Conservation (phyloP, 2,888 invertebrate genomes). For the Ormia ochracea region DNA sequence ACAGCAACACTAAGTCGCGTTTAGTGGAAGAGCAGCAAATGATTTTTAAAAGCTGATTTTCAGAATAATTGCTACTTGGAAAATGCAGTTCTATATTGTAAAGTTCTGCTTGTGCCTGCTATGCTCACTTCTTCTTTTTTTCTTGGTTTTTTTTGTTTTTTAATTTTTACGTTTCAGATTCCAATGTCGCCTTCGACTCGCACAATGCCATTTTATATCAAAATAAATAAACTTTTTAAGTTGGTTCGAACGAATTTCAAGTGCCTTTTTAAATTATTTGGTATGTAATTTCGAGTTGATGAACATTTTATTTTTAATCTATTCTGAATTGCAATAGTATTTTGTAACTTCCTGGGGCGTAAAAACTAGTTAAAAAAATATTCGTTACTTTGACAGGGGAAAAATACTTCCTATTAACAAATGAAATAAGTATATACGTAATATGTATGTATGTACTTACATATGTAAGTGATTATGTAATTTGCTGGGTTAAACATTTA, state of each 20-base stretch:
- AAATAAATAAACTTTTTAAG: background rate
- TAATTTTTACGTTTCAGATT: conserved; percentile 57
- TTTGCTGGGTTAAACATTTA: too few species aligned
- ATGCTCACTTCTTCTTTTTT: background rate
- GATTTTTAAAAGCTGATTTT: conserved; percentile 19
- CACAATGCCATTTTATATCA: conserved; percentile 69
- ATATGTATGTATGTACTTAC: too few species aligned
- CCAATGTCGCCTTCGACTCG: conserved; percentile 75
- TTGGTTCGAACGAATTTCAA: background rate
- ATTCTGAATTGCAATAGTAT: too few species aligned
- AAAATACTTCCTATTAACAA: too few species aligned
- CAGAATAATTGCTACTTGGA: conserved; percentile 30
- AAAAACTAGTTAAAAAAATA: too few species aligned
- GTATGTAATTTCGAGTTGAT: too few species aligned
- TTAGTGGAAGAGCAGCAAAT: conserved; percentile 30
- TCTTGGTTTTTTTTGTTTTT: conserved; percentile 21
- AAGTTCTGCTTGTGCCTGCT: background rate
- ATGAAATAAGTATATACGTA: too few species aligned
- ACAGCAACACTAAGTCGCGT: conserved; percentile 12
- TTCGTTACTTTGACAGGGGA: too few species aligned
- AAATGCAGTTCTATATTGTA: conserved; percentile 60
- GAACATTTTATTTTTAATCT: too few species aligned
- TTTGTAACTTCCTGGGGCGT: too few species aligned
- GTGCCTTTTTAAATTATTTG: too few species aligned
- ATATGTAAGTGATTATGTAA: too few species aligned